These are phyloP conservation scores for Drosophila nannoptera DNA, from an alignment of 1,140 invertebrate genomes.

Conservation along the genomic window DNA sequence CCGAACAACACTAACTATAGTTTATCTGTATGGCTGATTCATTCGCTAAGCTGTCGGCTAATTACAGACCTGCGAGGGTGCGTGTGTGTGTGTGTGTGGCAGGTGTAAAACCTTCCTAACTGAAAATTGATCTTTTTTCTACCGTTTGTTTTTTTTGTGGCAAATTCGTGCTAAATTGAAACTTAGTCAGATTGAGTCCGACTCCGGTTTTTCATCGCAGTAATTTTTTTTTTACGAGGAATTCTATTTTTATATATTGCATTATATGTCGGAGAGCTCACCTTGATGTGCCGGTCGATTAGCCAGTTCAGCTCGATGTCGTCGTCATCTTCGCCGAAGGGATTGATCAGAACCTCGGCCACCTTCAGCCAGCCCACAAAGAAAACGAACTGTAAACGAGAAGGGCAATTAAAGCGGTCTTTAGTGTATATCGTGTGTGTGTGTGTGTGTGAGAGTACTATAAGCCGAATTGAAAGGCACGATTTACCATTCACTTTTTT, in stretches of 20 bases:
- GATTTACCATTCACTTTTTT: constrained; percentile 59
- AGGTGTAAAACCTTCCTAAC: background rate
- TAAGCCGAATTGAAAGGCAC: constrained; percentile 16
- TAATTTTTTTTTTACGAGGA: constrained; percentile 3
- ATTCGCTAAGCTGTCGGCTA: constrained; percentile 2
- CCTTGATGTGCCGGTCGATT: constrained; percentile 93
- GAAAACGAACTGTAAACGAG: constrained; percentile 91
- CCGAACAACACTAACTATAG: constrained; percentile 15
- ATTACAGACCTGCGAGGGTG: constrained; percentile 6
- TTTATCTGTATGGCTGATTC: constrained; percentile 16
- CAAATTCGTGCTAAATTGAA: constrained; percentile 38
- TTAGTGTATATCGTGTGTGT: constrained; percentile 11
- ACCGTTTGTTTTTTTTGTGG: constrained; percentile 16
- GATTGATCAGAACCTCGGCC: constrained; percentile 93
- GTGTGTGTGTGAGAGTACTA: constrained; percentile 1
- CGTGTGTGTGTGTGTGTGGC: background rate
- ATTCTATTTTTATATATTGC: background rate
- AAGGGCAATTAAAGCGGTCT: constrained; percentile 38
- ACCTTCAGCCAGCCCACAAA: constrained; percentile 98
- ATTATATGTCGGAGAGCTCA: constrained; percentile 73
- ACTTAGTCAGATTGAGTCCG: constrained; percentile 35
- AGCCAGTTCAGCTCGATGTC: constrained; percentile 95
- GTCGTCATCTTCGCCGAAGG: constrained; percentile 96
- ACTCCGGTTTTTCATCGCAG: constrained; percentile 44
- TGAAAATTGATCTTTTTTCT: background rate